Evolutionary conservation across 2,797 vertebrate species (phyloP).

Genomic region (Channallabes apus): DNA sequence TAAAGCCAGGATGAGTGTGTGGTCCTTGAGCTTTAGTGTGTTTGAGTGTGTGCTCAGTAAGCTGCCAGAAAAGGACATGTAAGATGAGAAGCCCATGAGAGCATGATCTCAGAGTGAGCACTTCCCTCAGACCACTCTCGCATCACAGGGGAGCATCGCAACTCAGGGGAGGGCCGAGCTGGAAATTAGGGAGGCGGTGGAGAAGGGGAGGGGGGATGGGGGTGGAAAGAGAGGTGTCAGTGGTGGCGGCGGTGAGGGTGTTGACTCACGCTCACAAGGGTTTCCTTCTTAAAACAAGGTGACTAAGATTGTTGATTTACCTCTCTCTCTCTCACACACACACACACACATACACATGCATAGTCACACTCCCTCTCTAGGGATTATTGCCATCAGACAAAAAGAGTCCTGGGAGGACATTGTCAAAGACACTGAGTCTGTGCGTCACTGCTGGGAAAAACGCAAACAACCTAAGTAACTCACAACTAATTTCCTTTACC

Average conservation of each 20-base stretch:
- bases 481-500: slow-evolving; percentile 45
- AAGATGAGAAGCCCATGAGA: slow-evolving; percentile 47
- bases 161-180: slow-evolving; percentile 36
- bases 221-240: slow-evolving; percentile 22
- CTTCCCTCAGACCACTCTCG: slow-evolving; percentile 48
- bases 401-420: slow-evolving; percentile 42
- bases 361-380: neutral
- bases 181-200: slow-evolving; percentile 36
- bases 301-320: slow-evolving; percentile 64
- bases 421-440: slow-evolving; percentile 53
- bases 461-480: slow-evolving; percentile 54
- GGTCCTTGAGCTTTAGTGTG: slow-evolving; percentile 24
- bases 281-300: slow-evolving; percentile 55
- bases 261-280: slow-evolving; percentile 48
- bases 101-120: slow-evolving; percentile 53
- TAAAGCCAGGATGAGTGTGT: slow-evolving; percentile 2
- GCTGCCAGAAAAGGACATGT: slow-evolving; percentile 28
- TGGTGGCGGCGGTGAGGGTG: slow-evolving; percentile 27
- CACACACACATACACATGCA: neutral
- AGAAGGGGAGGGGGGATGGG: slow-evolving; percentile 8
- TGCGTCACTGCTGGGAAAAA: slow-evolving; percentile 42
- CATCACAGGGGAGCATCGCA: slow-evolving; percentile 38
- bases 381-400: slow-evolving; percentile 49
- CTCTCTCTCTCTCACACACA: slow-evolving; percentile 13
- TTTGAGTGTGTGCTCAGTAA: slow-evolving; percentile 37